Evolutionary conservation across 2,113 vertebrate species (phyloP), one percentile per base, ranked within the genome.

Genomic region (Orientallactaga bullata): DNA sequence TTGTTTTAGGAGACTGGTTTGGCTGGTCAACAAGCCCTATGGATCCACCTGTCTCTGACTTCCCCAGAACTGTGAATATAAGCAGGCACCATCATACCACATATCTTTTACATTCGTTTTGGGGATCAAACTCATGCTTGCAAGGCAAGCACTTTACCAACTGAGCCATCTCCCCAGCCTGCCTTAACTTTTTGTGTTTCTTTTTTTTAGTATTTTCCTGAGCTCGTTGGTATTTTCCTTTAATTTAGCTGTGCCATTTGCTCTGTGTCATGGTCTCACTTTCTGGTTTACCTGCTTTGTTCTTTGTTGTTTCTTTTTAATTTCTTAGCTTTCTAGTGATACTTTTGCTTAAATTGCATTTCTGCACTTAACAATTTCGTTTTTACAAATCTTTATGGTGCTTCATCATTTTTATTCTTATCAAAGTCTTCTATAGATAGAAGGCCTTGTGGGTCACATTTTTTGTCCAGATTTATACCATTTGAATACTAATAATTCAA

Each of bases 361-460:
- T 92, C 42, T 21, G 92, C 91, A 39, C n/a, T 89, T 32, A 72
- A 17, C 21, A 65, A 82, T 39, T 91, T 96, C 13, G 24, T 89
- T 85, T 88, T 88, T 17, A 47, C 37, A 84, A 61, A 80, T 68
- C 28, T 88, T 87, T 37, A 32, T 58, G n/a, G 16, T 30, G 12
- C 24, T 35, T 42, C 51, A 85, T 88, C 93, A 66, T 61, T 90
- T 94, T 92, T 92, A n/a, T 71, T 94, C 58, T 69, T 89, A 79
- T n/a, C 32, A 79, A 87, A 42, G n/a, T 79, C 58, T 83, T 85
- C 65, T 74, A 74, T 26, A 69, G 18, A 51, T 61, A 61, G 11
- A 26, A 24, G 24, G 24, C 84, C 20, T 60, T 66, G 65, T 91
- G n/a, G 69, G 61, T 90, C 94, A 35, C 63, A 82, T 47, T 83